Evolutionary conservation across 2,113 vertebrate genomes (phyloP).

Genomic region (Tachysurus vachellii): DNA sequence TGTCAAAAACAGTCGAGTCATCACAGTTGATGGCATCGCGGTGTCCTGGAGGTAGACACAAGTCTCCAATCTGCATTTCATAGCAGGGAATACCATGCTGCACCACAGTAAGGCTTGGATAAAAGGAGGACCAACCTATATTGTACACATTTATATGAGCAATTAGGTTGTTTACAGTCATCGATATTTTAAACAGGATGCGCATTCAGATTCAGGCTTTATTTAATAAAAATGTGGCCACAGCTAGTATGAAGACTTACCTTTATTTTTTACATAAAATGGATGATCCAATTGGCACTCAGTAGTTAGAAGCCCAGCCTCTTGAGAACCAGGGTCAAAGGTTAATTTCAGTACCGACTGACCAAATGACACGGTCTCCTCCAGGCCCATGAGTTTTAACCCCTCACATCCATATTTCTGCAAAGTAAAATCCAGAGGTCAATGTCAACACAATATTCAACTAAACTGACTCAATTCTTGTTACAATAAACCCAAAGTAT

Average conservation of each 20-base stretch:
- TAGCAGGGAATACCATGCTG: constrained; percentile 99
- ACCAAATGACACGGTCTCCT: constrained; percentile 91
- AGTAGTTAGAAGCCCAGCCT: constrained; percentile 85
- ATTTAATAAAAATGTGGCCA: neutral
- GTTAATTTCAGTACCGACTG: constrained; percentile 93
- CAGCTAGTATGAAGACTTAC: constrained; percentile 65
- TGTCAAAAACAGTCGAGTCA: constrained; percentile 99
- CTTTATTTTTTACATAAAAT: constrained; percentile 98
- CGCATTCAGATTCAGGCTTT: neutral
- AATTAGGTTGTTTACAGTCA: neutral
- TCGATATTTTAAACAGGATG: neutral
- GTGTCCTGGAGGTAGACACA: constrained; percentile 98
- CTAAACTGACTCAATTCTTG: neutral
- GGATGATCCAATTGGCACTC: constrained; percentile 96
- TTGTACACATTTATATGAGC: neutral
- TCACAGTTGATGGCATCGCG: constrained; percentile 98
- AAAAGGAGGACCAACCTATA: constrained; percentile 97
- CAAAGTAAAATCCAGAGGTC: constrained; percentile 25
- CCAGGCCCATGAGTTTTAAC: constrained; percentile 88
- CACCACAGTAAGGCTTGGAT: constrained; percentile 98
- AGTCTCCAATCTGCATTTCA: constrained; percentile 92
- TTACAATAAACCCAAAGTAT: neutral
- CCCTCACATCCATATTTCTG: constrained; percentile 91
- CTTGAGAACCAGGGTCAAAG: constrained; percentile 92
- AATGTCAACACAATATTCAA: neutral